Evolutionary conservation across 2,888 invertebrate species (phyloP), one percentile per base, ranked within the genome.

Genomic region (Calameuta filiformis): DNA sequence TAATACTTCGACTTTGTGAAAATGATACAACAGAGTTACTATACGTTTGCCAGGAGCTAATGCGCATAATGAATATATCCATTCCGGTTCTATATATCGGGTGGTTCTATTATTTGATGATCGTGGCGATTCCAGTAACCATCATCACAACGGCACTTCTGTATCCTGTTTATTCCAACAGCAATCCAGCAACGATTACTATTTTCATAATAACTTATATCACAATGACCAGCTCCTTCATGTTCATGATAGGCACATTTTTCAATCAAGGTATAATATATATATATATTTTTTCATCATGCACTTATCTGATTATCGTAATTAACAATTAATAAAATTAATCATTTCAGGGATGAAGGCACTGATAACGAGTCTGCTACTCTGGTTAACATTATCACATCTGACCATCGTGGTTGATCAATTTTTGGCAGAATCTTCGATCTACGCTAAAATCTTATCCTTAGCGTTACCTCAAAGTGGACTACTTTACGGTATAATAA

Each of bases 391-490:
- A 12, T 37, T 84, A 76, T 80, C 83, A 6, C 80, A 85, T 15
- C 31, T 80, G 4, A 83, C 84, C 11, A 74, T 83, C 6, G 68
- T 79, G 12, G 30, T 83, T 35, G 81, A 81, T 35, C 76, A 83
- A 73, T 79, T 40, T n/a, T 73, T 83, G 30, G 76, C 79, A 68
- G 34, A 68, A 35, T 12, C 71, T 33, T 37, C 68, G 68, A 23
- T 78, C 35, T 69, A 56, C 56, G 75, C 40, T 0, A 79, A 56
- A 74, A 76, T 81, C 31, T 11, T 76, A 73, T 81, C 82, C 1
- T 34, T 85, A 31, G 69, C 79, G 30, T 71, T 84, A 15, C 85
- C 85, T 9, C 85, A 84, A 40, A 84, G 77, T 75, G 84, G 83
- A 34, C 77, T 85, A 68, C 75, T 84, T 23, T 84, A 84, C 68